Conservation (phyloP, 1,140 invertebrate genomes). For the Drosophila triauraria region DNA sequence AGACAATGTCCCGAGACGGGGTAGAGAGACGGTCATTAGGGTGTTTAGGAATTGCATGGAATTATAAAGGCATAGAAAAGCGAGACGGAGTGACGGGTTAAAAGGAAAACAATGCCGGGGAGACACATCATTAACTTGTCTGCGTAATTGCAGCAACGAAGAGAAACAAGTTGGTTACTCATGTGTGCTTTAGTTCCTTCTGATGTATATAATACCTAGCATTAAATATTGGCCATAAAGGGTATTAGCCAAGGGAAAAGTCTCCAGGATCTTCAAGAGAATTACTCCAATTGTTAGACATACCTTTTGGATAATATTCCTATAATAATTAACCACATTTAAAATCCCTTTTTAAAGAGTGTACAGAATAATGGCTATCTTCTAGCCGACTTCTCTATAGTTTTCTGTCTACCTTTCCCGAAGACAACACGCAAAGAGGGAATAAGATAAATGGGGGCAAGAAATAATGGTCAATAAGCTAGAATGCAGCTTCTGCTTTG, state of each 20-base stretch:
- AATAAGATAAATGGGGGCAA: conserved; percentile 11
- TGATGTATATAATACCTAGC: too few species aligned
- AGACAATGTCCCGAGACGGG: conserved; percentile 11
- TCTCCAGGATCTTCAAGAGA: neutral
- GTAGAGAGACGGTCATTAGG: conserved; percentile 30
- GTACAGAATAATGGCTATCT: neutral
- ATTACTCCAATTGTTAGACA: too few species aligned
- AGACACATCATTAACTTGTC: conserved; percentile 53
- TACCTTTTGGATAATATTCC: neutral
- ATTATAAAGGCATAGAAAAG: conserved; percentile 27
- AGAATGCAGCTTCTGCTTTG: conserved; percentile 52
- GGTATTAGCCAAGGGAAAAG: too few species aligned
- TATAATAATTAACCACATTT: neutral
- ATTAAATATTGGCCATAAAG: neutral
- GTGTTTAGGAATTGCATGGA: conserved; percentile 39
- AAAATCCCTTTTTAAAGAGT: neutral
- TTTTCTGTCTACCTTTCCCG: neutral
- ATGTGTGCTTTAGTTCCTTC: neutral
- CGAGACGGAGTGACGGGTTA: conserved; percentile 8
- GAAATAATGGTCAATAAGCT: conserved; percentile 38
- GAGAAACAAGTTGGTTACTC: conserved; percentile 35
- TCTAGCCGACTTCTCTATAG: neutral
- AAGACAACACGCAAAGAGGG: conserved; percentile 14
- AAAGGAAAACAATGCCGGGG: conserved; percentile 26
- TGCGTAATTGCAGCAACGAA: conserved; percentile 43